phyloP scores from a whole-genome alignment of 2,888 invertebrate species.

The Tupiocoris notatus region DNA sequence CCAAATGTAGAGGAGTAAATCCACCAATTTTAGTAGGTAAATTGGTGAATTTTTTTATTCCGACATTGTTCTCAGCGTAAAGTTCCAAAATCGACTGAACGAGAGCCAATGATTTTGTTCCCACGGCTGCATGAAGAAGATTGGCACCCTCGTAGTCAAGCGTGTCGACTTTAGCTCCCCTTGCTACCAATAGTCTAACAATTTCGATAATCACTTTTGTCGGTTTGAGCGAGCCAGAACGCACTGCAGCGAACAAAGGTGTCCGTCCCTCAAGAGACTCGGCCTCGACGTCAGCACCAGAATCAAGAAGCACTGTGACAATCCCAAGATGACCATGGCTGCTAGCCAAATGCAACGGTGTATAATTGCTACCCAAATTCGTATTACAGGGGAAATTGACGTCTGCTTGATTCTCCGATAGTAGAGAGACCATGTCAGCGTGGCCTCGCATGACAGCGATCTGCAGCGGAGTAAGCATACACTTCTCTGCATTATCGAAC shows the following conservation, averaged over 20 bases:
- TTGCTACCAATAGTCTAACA: slow-evolving; percentile 12
- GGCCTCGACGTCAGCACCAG: slow-evolving; percentile 13
- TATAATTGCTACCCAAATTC: slow-evolving; percentile 6
- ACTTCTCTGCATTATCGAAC: neutral
- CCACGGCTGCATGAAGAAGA: slow-evolving; percentile 10
- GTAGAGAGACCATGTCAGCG: neutral
- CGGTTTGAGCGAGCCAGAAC: neutral
- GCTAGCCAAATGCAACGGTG: slow-evolving; percentile 13
- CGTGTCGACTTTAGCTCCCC: neutral
- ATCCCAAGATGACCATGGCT: neutral
- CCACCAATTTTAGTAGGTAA: neutral
- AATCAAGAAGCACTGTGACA: neutral
- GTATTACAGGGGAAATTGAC: slow-evolving; percentile 25
- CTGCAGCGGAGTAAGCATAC: slow-evolving; percentile 19
- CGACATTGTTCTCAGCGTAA: neutral
- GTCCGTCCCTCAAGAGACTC: slow-evolving; percentile 10
- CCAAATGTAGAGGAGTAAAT: slow-evolving; percentile 6
- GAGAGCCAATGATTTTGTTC: neutral
- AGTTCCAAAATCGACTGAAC: slow-evolving; percentile 8
- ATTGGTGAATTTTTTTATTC: neutral
- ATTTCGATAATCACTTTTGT: neutral
- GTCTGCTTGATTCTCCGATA: slow-evolving; percentile 1
- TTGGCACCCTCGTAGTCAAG: slow-evolving; percentile 1
- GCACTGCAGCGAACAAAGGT: neutral
- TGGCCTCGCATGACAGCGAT: neutral